Evolutionary conservation across 2,797 vertebrate species (phyloP), one percentile per base, ranked within the genome.

Genomic region (Limnodromus scolopaceus): DNA sequence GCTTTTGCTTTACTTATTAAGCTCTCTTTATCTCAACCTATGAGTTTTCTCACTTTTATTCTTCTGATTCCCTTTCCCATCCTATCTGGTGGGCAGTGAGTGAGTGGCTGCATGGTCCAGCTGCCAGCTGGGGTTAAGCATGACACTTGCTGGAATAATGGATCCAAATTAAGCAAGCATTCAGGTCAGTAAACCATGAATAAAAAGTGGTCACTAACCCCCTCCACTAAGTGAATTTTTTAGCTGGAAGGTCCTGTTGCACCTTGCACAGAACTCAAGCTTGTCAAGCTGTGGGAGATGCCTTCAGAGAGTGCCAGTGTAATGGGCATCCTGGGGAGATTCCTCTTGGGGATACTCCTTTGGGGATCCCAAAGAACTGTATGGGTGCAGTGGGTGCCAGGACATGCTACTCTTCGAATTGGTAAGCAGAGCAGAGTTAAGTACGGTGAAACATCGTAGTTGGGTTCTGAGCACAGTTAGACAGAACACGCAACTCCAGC

Each of bases 331-430:
- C 9, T 18, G 8, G 32, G 28, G 51, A 54, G 41, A n/a, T 30
- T 41, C 5, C 15, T 4, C 16, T 23, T 41, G 41, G 46, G 1
- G 2, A 16, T 10, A 6, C 12, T 51, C 8, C 41, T 64, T 19
- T 4, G 1, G 60, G 71, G 38, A 16, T 45, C 46, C 32, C 53
- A 58, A 10, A 15, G 49, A 38, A 34, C 17, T 57, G 10, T 9
- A 3, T 0, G 1, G 10, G 23, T 58, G 34, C 43, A 78, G 0
- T 22, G 22, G 16, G 27, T 46, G 18, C 39, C 61, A 7, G 30
- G 65, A n/a, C 14, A 8, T 0, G 1, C 34, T 66, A 0, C n/a
- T 49, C 34, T 39, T 66, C 19, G 8, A 36, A 39, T 13, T 38
- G n/a, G 4, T 28, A 15, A 32, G 34, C 43, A 51, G 34, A 38